A percentile compares a stretch with the other conserved stretches of the same genome.
Conservation (phyloP, 2,113 vertebrate species). For the Albula glossodonta region DNA sequence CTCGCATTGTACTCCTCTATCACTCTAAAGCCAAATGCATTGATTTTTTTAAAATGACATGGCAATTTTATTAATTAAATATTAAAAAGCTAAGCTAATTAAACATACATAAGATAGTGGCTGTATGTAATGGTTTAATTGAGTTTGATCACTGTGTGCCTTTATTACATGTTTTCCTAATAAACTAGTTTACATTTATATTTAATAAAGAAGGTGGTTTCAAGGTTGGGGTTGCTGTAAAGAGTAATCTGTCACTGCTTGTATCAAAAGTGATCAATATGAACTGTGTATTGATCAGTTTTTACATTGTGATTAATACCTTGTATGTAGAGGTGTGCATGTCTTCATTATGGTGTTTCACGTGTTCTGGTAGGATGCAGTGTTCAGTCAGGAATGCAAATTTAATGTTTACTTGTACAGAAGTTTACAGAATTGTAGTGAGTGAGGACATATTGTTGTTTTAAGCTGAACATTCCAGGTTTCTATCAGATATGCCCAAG, state of each 20-base stretch:
- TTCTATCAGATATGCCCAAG: no score
- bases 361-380: no score
- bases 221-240: slow-evolving; percentile 20
- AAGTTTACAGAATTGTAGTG: no score
- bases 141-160: not conserved
- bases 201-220: slow-evolving; percentile 12
- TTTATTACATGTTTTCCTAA: not conserved
- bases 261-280: slow-evolving; percentile 19
- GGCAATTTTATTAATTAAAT: no score
- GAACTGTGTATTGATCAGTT: slow-evolving; percentile 2
- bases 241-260: slow-evolving; percentile 10
- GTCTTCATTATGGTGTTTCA: not conserved
- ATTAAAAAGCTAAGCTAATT: slow-evolving; percentile 11
- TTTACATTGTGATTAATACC: not conserved
- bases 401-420: no score
- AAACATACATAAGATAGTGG: slow-evolving; percentile 23
- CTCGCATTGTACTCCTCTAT: not conserved
- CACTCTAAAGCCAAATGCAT: slow-evolving; percentile 4
- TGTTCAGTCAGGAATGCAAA: no score
- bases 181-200: not conserved
- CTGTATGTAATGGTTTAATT: not conserved
- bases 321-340: not conserved
- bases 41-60: slow-evolving; percentile 20
- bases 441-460: no score
- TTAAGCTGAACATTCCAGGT: no score